Conservation (phyloP, 37 sponge, comb jelly and placozoan species). For the Spongilla lacustris region DNA sequence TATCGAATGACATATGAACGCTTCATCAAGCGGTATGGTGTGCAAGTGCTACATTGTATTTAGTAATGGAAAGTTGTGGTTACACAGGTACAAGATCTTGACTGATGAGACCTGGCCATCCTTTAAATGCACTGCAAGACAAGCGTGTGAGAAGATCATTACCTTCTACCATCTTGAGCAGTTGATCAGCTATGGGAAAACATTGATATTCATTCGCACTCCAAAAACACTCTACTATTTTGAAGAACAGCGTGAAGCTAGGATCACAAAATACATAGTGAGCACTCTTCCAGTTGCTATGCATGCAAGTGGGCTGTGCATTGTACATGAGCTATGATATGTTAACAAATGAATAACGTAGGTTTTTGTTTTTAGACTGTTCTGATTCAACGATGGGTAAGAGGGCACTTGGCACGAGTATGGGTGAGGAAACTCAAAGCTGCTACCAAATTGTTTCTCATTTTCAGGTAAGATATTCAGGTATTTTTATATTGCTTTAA, state of each 20-base stretch:
- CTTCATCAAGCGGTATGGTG: conserved; percentile 58
- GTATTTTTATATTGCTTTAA: background rate
- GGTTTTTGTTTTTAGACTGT: background rate
- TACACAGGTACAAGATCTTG: conserved; percentile 63
- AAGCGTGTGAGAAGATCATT: conserved; percentile 41
- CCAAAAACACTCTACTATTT: conserved; percentile 64
- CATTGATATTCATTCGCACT: conserved; percentile 61
- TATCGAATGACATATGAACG: conserved; percentile 57
- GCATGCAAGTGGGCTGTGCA: too few relatives aligned
- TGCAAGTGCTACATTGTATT: background rate
- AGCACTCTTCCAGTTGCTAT: too few relatives aligned
- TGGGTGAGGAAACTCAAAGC: conserved; percentile 23
- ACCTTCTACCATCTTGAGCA: conserved; percentile 38
- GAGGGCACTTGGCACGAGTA: conserved; percentile 10
- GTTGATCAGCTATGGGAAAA: conserved; percentile 66
- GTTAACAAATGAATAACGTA: background rate
- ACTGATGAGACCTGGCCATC: conserved; percentile 40
- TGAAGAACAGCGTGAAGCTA: conserved; percentile 51
- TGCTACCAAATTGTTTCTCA: background rate
- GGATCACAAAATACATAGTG: conserved; percentile 15
- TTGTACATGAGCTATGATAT: too few relatives aligned
- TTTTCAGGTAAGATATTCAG: conserved; percentile 13
- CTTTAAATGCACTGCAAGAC: conserved; percentile 4
- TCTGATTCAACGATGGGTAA: conserved; percentile 13
- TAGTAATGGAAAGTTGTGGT: background rate